Evolutionary conservation across 64 coral and sea anemone species (phyloP), one percentile per base, ranked within the genome.

Genomic region (Stichodactyla helianthus): DNA sequence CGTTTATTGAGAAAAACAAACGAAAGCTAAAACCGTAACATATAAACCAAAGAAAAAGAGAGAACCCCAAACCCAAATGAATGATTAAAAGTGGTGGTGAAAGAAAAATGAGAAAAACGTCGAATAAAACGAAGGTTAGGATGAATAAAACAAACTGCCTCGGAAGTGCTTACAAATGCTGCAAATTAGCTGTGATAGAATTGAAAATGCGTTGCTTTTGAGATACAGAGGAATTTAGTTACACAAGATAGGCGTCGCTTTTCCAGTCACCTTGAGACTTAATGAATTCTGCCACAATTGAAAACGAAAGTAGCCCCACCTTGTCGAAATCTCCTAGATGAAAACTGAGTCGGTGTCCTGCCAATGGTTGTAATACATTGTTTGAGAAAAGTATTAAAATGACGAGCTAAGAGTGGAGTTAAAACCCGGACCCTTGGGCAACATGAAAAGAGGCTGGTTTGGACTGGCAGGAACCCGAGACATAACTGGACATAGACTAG

Each of bases 231-330:
- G 2, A 35, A 35, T 35, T 35, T 35, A 35, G 2, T 1, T 35
- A 35, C 31, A 35, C 31, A 35, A 2, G 31, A 35, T 35, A 35
- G 31, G 31, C 31, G 31, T 35, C 0, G 31, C 31, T 88, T 62
- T 81, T 88, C 87, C 87, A 88, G 79, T 79, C 77, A 56, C 87
- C 87, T 82, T 88, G 87, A 55, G 87, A 71, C 59, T 88, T 88
- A 63, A 81, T 87, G 20, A 77, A 77, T 58, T 87, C 86, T 35
- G 25, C 86, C 86, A 50, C 64, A 55, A 87, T 77, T 87, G 55
- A 87, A 87, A 51, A 65, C 86, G 71, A 87, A 87, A 19, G 87
- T 88, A 58, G 87, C 87, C 20, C 87, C 77, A 22, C 76, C 87
- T n/a, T n/a, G n/a, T n/a, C n/a, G n/a, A n/a, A 35, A 35, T 1